These are phyloP conservation scores for Rousettus leschenaultii DNA, from an alignment of 2,113 vertebrate species.

Conservation along the genomic window DNA sequence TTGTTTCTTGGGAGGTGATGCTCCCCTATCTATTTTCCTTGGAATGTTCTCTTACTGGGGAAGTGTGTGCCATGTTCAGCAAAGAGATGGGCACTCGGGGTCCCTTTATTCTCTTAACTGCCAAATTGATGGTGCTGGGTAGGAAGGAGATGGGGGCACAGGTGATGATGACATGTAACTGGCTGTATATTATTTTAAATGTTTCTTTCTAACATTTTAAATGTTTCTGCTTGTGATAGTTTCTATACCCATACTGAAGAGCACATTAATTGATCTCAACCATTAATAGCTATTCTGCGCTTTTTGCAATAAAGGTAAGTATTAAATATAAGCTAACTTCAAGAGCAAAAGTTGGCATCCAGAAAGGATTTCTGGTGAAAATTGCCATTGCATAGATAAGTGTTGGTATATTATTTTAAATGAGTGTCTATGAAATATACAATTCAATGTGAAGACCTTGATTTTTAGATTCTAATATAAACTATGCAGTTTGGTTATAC, in stretches of 20 bases:
- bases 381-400: not conserved
- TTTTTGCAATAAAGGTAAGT: not conserved
- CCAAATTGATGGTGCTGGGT: not conserved
- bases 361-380: not conserved
- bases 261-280: not conserved
- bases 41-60: not conserved
- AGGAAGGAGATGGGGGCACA: not conserved
- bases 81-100: not conserved
- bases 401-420: not conserved
- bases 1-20: not conserved
- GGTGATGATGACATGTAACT: not conserved
- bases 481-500: not conserved
- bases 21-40: not conserved
- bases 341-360: not conserved
- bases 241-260: not conserved
- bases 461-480: conserved; percentile 1
- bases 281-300: not conserved
- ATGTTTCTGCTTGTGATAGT: not conserved
- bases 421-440: not conserved
- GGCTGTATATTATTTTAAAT: not conserved
- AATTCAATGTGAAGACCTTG: not conserved
- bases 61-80: not conserved
- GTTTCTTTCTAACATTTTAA: conserved; percentile 24
- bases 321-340: not conserved
- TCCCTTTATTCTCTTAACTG: not conserved